Evolutionary conservation across 2,797 vertebrate genomes (phyloP).

Genomic region (Anabacerthia variegaticeps): DNA sequence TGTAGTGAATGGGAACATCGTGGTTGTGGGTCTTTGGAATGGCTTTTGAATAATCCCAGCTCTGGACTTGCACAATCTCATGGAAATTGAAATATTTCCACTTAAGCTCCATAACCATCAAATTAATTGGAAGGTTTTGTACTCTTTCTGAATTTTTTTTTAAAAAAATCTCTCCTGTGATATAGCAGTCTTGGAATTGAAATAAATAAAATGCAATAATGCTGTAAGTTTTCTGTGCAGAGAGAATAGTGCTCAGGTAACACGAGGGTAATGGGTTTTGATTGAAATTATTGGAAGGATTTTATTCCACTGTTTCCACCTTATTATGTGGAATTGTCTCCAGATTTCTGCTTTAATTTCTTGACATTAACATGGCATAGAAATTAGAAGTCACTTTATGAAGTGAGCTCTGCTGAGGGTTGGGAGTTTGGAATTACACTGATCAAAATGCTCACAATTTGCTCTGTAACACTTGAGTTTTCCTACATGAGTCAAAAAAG

Average conservation of each 20-base stretch:
- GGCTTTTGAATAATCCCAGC: background rate
- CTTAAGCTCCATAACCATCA: background rate
- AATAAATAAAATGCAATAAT: background rate
- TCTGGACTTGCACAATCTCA: background rate
- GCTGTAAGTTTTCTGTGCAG: background rate
- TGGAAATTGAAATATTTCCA: background rate
- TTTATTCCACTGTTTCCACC: background rate
- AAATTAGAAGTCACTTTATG: slow-evolving; percentile 4
- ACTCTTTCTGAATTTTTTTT: background rate
- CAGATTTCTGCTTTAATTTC: slow-evolving; percentile 28
- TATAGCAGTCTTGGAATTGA: background rate
- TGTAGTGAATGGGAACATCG: background rate
- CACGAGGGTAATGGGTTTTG: background rate
- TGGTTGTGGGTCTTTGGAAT: background rate
- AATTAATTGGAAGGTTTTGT: background rate
- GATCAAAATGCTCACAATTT: background rate
- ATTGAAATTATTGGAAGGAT: background rate
- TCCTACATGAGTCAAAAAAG: background rate
- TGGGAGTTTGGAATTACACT: background rate
- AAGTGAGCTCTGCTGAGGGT: background rate
- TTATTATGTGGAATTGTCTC: background rate
- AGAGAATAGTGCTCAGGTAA: background rate
- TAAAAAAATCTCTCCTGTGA: background rate
- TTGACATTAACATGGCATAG: slow-evolving; percentile 22
- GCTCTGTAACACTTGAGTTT: background rate